These are phyloP conservation scores for Sebastes trivittatus DNA, from an alignment of 2,797 vertebrate species.

Conservation along the genomic window DNA sequence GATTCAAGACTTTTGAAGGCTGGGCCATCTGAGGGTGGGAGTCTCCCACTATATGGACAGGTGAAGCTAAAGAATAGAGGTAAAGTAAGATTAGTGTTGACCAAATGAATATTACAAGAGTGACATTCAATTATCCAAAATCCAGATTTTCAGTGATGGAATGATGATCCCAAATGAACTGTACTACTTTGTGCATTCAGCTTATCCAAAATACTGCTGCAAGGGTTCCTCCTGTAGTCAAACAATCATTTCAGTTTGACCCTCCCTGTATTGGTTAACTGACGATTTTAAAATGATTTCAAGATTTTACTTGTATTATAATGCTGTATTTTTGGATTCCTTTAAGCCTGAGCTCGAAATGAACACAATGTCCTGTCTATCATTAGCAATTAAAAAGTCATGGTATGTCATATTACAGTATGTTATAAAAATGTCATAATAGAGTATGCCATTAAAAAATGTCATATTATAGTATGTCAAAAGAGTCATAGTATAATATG, in stretches of 20 bases:
- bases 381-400: not conserved
- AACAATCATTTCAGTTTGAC: not conserved
- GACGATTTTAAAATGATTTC: not conserved
- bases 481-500: not conserved
- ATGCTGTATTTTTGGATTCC: not conserved
- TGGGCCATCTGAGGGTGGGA: conserved; percentile 76
- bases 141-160: not conserved
- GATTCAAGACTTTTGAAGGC: conserved; percentile 76
- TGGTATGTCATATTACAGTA: not conserved
- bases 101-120: not conserved
- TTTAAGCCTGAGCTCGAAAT: not conserved
- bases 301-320: not conserved
- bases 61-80: conserved; percentile 79
- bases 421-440: no score
- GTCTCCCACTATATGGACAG: conserved; percentile 78
- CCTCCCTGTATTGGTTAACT: not conserved
- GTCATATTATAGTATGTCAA: no score
- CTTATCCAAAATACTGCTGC: not conserved
- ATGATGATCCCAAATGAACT: not conserved
- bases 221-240: not conserved
- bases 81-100: not conserved
- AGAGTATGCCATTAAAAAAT: no score
- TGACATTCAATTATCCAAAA: not conserved
- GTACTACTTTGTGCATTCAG: not conserved
- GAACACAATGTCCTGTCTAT: not conserved